Evolutionary conservation across 2,888 invertebrate species (phyloP).

Genomic region (Philonicus albiceps): DNA sequence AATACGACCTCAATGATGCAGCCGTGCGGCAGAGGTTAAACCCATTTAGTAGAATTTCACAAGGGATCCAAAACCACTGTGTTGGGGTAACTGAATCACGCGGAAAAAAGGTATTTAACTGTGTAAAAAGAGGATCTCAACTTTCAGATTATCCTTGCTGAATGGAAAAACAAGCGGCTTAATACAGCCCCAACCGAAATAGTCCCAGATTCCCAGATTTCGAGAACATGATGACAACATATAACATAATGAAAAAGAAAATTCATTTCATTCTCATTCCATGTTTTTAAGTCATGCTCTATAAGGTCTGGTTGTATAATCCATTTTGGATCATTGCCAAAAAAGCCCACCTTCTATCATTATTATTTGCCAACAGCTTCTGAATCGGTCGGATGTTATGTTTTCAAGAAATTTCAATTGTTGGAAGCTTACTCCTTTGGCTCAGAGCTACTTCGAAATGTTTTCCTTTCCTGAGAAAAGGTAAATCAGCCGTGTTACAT

Average conservation of each 20-base stretch:
- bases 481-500: not conserved
- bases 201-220: not conserved
- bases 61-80: not conserved
- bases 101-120: slow-evolving; percentile 4
- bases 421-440: not conserved
- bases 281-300: not conserved
- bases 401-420: not conserved
- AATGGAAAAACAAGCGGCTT: not conserved
- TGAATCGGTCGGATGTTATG: not conserved
- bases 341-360: not conserved
- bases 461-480: not conserved
- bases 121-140: not conserved
- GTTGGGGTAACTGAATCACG: not conserved
- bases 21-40: not conserved
- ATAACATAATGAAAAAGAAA: not conserved
- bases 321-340: slow-evolving; percentile 6
- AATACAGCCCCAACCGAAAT: not conserved
- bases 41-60: not conserved
- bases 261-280: not conserved
- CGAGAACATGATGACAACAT: not conserved
- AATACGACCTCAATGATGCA: not conserved
- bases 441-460: not conserved
- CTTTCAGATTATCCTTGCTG: not conserved
- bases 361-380: not conserved
- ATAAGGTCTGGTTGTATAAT: not conserved